A percentile compares a stretch with the other conserved stretches of the same genome.
phyloP scores from a whole-genome alignment of 2,113 vertebrate genomes.

The Eudorcas thomsonii region DNA sequence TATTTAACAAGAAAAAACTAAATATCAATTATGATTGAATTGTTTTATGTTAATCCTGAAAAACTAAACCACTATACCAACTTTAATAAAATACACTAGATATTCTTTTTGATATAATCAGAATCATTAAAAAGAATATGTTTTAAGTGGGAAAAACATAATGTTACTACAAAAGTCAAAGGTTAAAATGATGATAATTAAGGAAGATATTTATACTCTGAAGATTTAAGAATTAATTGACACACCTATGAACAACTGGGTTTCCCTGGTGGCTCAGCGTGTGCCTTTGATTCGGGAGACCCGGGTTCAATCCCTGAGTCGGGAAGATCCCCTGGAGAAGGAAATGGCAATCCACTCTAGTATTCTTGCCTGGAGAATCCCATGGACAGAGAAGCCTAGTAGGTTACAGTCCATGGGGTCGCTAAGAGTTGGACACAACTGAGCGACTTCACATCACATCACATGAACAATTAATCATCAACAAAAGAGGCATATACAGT shows the following conservation, averaged over 20 bases:
- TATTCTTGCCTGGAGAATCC: too few species aligned
- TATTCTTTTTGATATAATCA: not conserved
- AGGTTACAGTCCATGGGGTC: too few species aligned
- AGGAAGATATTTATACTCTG: not conserved
- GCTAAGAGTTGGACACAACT: too few species aligned
- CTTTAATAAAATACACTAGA: slow-evolving; percentile 7
- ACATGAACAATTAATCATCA: not conserved
- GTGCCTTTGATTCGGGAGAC: too few species aligned
- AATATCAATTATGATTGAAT: not conserved
- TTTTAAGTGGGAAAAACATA: not conserved
- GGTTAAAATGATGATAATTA: not conserved
- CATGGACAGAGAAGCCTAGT: too few species aligned
- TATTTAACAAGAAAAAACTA: slow-evolving; percentile 36
- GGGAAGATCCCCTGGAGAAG: too few species aligned
- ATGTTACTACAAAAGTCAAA: not conserved
- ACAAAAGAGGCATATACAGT: not conserved
- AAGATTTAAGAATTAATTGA: slow-evolving; percentile 16
- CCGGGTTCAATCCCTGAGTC: too few species aligned
- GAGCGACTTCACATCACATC: too few species aligned
- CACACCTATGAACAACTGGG: not conserved
- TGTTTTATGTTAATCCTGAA: not conserved
- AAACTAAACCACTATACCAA: slow-evolving; percentile 5
- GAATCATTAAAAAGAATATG: not conserved
- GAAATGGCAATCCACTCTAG: too few species aligned
- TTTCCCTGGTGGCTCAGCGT: too few species aligned